A percentile compares a stretch with the other conserved stretches of the same genome.
phyloP scores from a whole-genome alignment of 2,113 vertebrate species.

The Holacanthus passer region DNA sequence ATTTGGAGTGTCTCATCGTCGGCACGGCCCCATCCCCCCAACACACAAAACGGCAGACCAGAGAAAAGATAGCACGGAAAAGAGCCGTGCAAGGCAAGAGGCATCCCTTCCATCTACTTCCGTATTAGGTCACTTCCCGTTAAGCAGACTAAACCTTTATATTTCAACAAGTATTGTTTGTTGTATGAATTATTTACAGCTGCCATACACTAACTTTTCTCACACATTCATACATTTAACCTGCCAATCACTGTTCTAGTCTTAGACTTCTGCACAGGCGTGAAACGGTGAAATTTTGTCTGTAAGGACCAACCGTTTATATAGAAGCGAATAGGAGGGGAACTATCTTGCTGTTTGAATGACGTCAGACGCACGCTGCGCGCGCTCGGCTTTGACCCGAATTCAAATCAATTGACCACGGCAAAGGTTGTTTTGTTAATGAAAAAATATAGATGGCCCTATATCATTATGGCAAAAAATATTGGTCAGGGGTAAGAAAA shows the following conservation, averaged over 20 bases:
- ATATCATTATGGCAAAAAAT: background rate
- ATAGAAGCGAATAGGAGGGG: background rate
- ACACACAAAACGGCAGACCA: slow-evolving; percentile 75
- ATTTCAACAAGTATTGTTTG: background rate
- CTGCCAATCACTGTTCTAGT: accelerated
- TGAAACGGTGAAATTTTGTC: background rate
- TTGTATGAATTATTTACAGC: background rate
- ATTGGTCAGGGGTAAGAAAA: accelerated
- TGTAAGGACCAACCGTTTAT: background rate
- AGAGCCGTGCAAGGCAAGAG: slow-evolving; percentile 23
- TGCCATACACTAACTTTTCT: background rate
- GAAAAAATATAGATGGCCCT: accelerated
- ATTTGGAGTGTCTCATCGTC: slow-evolving; percentile 82
- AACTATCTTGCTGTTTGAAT: slow-evolving; percentile 43
- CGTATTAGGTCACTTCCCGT: slow-evolving; percentile 17
- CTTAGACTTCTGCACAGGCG: background rate
- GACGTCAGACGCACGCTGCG: slow-evolving; percentile 59
- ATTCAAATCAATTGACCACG: slow-evolving; percentile 9
- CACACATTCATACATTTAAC: too few species aligned
- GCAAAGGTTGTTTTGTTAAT: background rate
- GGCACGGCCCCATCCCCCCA: slow-evolving; percentile 83
- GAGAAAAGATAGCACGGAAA: slow-evolving; percentile 46
- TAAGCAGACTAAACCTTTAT: accelerated
- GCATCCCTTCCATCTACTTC: slow-evolving; percentile 28
- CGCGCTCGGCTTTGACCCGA: slow-evolving; percentile 30